These are phyloP conservation scores for Brenthis daphne DNA, from an alignment of 2,888 invertebrate genomes.

Conservation along the genomic window DNA sequence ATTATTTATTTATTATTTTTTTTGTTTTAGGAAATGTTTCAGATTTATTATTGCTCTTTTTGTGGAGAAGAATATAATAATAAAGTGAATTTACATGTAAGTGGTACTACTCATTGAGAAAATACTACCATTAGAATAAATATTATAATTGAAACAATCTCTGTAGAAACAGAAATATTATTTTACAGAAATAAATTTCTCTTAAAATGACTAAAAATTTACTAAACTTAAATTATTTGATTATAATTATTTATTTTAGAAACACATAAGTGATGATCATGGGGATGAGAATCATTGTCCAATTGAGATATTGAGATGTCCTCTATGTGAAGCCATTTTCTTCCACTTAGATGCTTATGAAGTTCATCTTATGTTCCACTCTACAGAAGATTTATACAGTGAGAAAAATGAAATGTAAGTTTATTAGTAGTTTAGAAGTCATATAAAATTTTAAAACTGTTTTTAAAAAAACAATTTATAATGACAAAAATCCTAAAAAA, in stretches of 20 bases:
- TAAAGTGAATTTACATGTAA: constrained; percentile 84
- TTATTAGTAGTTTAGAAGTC: neutral
- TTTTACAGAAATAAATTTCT: too few species aligned
- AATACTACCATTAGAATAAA: neutral
- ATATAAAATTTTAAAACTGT: neutral
- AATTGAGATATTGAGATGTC: constrained; percentile 83
- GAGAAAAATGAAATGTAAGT: constrained; percentile 78
- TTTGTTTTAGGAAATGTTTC: constrained; percentile 65
- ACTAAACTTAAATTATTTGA: neutral
- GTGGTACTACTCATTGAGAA: constrained; percentile 42
- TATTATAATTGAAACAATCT: neutral
- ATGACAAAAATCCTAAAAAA: too few species aligned
- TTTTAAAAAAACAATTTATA: too few species aligned
- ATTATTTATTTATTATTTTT: neutral
- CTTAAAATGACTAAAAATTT: too few species aligned
- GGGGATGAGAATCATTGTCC: constrained; percentile 78
- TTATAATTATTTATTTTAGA: constrained; percentile 56
- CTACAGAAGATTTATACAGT: constrained; percentile 83
- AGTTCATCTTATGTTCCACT: constrained; percentile 84
- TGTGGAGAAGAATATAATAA: constrained; percentile 86
- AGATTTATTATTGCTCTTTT: constrained; percentile 73
- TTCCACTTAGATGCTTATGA: constrained; percentile 85
- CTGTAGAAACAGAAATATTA: too few species aligned
- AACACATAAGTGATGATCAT: constrained; percentile 81
- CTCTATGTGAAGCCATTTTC: constrained; percentile 85